These are phyloP conservation scores for Orientallactaga bullata DNA, from an alignment of 2,113 vertebrate genomes.

Conservation along the genomic window DNA sequence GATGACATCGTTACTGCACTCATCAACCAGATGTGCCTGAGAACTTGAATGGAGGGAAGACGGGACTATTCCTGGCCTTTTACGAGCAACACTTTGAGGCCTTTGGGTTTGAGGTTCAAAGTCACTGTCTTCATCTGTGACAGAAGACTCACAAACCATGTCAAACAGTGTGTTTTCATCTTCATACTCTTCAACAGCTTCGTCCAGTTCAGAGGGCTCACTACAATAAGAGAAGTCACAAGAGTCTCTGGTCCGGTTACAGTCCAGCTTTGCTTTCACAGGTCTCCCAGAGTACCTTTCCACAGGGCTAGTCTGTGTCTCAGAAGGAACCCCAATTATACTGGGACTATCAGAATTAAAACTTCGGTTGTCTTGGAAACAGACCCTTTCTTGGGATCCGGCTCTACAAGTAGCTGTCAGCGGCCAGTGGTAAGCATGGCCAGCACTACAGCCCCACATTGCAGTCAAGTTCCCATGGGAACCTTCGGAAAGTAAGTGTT, in stretches of 20 bases:
- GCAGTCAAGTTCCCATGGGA: slow-evolving; percentile 91
- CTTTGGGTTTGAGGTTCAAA: slow-evolving; percentile 88
- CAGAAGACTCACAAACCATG: slow-evolving; percentile 93
- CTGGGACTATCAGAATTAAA: slow-evolving; percentile 91
- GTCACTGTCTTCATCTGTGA: slow-evolving; percentile 93
- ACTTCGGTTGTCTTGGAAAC: slow-evolving; percentile 92
- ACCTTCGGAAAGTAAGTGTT: slow-evolving; percentile 91
- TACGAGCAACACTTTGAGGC: slow-evolving; percentile 81
- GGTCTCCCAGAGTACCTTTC: slow-evolving; percentile 89
- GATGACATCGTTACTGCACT: slow-evolving; percentile 83
- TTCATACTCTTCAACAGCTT: slow-evolving; percentile 92
- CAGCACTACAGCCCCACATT: slow-evolving; percentile 93
- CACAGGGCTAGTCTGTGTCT: slow-evolving; percentile 88
- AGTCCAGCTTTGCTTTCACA: slow-evolving; percentile 89
- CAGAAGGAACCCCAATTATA: slow-evolving; percentile 88
- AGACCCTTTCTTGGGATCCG: slow-evolving; percentile 90
- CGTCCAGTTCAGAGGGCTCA: slow-evolving; percentile 91
- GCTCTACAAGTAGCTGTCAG: slow-evolving; percentile 91
- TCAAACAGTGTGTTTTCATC: slow-evolving; percentile 92
- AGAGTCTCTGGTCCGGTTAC: slow-evolving; percentile 89
- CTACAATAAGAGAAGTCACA: slow-evolving; percentile 94
- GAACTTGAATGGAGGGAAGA: slow-evolving; percentile 76
- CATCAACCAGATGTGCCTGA: slow-evolving; percentile 83
- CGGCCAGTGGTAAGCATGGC: slow-evolving; percentile 96
- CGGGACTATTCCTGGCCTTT: slow-evolving; percentile 80